Conservation (phyloP, 1,140 invertebrate species). For the Acromyrmex echinatior region DNA sequence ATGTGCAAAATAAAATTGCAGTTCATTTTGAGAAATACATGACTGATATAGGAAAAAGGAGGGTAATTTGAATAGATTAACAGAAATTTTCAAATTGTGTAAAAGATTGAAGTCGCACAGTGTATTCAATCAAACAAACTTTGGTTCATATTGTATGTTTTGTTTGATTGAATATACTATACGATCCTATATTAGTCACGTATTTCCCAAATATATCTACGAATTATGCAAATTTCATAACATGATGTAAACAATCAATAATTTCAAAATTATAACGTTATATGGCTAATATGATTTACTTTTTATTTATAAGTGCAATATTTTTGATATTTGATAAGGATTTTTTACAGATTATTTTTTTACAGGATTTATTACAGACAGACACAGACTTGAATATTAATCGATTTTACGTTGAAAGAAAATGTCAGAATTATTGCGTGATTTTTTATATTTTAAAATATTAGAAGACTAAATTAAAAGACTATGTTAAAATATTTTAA, state of each 20-base stretch:
- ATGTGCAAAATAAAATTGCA: background rate
- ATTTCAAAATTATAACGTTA: background rate
- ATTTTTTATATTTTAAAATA: conserved; percentile 8
- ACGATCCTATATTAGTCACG: too few relatives aligned
- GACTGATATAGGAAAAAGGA: too few relatives aligned
- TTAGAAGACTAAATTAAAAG: background rate
- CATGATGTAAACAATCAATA: background rate
- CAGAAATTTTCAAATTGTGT: too few relatives aligned
- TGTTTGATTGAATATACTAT: too few relatives aligned
- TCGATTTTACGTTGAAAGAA: background rate
- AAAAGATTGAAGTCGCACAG: too few relatives aligned
- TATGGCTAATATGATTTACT: background rate
- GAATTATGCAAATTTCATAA: conserved; percentile 1
- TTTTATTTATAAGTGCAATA: conserved; percentile 3
- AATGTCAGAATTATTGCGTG: background rate
- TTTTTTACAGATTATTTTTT: too few relatives aligned
- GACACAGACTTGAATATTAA: background rate
- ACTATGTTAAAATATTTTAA: background rate
- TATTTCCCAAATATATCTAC: background rate
- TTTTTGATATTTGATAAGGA: background rate
- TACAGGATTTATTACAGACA: too few relatives aligned
- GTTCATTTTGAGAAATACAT: background rate
- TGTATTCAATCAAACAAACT: too few relatives aligned
- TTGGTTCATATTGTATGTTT: too few relatives aligned
- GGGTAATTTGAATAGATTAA: too few relatives aligned